Evolutionary conservation across 2,797 vertebrate species (phyloP).

Genomic region (Acrossocheilus fasciatus): DNA sequence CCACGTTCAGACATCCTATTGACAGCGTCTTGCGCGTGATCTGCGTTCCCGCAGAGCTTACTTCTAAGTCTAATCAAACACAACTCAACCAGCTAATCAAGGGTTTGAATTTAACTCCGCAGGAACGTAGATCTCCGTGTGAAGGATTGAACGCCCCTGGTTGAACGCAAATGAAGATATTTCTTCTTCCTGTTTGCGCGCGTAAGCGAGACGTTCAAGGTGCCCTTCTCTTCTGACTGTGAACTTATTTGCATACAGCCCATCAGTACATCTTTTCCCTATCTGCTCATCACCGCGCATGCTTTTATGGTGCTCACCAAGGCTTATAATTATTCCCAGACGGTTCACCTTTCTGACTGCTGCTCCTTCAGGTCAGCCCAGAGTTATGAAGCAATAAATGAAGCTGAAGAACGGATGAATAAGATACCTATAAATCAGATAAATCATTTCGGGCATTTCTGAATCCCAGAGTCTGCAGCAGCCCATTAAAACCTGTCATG

Average conservation of each 20-base stretch:
- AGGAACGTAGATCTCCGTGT: not conserved
- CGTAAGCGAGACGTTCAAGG: slow-evolving; percentile 49
- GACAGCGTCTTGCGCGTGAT: not conserved
- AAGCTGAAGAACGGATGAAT: slow-evolving; percentile 44
- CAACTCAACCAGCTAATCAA: slow-evolving; percentile 24
- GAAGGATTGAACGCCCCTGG: not conserved
- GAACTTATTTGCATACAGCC: slow-evolving; percentile 54
- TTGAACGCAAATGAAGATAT: not conserved
- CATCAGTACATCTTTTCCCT: slow-evolving; percentile 50
- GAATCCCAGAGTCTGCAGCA: slow-evolving; percentile 25
- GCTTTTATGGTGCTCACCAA: slow-evolving; percentile 43
- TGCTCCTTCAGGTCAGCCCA: slow-evolving; percentile 45
- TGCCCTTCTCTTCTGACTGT: slow-evolving; percentile 53
- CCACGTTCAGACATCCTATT: slow-evolving; percentile 20
- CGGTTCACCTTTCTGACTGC: slow-evolving; percentile 52
- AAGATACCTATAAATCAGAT: slow-evolving; percentile 45
- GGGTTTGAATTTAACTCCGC: slow-evolving; percentile 24
- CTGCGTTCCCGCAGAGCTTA: slow-evolving; percentile 17
- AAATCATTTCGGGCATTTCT: slow-evolving; percentile 29
- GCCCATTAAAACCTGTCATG: slow-evolving; percentile 43
- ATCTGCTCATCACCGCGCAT: slow-evolving; percentile 42
- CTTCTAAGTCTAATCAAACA: slow-evolving; percentile 29
- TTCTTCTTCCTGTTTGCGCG: slow-evolving; percentile 7
- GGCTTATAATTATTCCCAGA: slow-evolving; percentile 59
- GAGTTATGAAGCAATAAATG: slow-evolving; percentile 52